Evolutionary conservation across 2,888 invertebrate species (phyloP).

Genomic region (Drosophila meridiana): DNA sequence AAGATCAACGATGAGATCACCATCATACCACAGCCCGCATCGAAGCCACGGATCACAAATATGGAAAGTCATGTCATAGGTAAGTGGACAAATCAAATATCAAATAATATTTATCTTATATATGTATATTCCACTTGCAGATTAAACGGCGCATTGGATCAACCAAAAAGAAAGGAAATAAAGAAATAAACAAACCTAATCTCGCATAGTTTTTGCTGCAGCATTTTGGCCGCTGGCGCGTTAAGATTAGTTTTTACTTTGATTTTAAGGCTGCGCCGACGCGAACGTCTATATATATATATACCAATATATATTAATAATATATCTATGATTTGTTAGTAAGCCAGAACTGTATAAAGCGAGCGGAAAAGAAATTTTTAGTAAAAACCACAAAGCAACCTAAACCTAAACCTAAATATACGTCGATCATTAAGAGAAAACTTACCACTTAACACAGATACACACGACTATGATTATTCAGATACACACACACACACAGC

Average conservation of each 20-base stretch:
- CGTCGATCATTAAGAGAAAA: constrained; percentile 41
- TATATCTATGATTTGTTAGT: constrained; percentile 35
- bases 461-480: constrained; percentile 28
- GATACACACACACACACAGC: constrained; percentile 26
- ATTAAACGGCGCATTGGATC: constrained; percentile 67
- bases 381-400: constrained; percentile 47
- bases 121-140: constrained; percentile 32
- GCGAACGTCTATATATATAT: constrained; percentile 24
- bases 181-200: constrained; percentile 53
- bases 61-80: constrained; percentile 85
- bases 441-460: constrained; percentile 40
- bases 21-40: constrained; percentile 93
- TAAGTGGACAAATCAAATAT: constrained; percentile 49
- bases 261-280: constrained; percentile 49
- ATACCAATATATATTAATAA: not conserved
- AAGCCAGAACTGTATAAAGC: constrained; percentile 70
- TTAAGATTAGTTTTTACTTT: constrained; percentile 56
- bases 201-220: constrained; percentile 71
- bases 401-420: constrained; percentile 37
- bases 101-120: not conserved
- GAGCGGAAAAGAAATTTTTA: constrained; percentile 35
- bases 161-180: constrained; percentile 46
- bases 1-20: constrained; percentile 96
- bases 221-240: constrained; percentile 62
- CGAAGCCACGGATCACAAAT: constrained; percentile 84